Conservation (phyloP, 92 coral and sea anemone genomes). For the Porites rus region DNA sequence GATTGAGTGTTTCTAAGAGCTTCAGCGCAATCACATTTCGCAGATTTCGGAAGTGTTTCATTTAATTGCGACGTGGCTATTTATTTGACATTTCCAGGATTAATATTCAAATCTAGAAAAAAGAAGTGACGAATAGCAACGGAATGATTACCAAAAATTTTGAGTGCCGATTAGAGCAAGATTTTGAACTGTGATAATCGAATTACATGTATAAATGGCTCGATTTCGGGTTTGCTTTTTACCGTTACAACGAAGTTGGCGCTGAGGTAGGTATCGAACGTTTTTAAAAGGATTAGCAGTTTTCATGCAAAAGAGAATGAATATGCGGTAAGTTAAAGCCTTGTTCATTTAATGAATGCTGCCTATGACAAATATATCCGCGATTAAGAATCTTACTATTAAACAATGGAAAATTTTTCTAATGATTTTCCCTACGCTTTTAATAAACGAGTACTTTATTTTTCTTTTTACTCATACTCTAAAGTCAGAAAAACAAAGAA, state of each 20-base stretch:
- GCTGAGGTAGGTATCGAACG: background rate
- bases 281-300: background rate
- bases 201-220: background rate
- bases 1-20: background rate
- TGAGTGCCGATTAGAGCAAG: background rate
- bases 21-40: background rate
- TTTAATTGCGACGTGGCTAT: constrained; percentile 8
- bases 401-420: background rate
- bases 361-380: constrained; percentile 11
- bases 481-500: background rate
- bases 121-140: background rate
- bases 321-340: constrained; percentile 21
- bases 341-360: constrained; percentile 24
- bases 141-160: background rate
- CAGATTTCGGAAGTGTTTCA: background rate
- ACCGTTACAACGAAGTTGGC: background rate
- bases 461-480: background rate
- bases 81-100: constrained; percentile 24
- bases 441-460: background rate
- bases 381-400: background rate
- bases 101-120: constrained; percentile 18
- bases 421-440: background rate
- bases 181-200: constrained; percentile 9
- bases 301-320: background rate
- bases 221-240: background rate